Percentiles rank a stretch among this genome's conserved stretches.
These are phyloP conservation scores for Pemphredon lugubris DNA, from an alignment of 2,888 invertebrate species.

Conservation along the genomic window DNA sequence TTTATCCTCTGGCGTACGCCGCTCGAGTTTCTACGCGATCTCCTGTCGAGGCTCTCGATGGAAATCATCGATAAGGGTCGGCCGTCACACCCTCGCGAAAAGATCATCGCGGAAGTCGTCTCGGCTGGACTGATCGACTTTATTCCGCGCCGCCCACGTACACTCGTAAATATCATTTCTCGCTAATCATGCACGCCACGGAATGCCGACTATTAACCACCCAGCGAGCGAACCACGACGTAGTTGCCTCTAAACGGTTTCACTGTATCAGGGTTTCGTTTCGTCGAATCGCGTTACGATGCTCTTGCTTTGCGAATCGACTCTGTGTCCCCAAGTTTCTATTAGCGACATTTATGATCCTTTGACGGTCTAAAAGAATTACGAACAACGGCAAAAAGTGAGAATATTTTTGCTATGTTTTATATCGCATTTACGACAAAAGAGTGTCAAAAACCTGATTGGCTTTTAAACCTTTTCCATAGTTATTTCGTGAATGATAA, in stretches of 20 bases:
- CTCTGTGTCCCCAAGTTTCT: too few species aligned
- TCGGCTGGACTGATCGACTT: conserved; percentile 47
- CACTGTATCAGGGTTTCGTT: conserved; percentile 28
- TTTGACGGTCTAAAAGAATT: too few species aligned
- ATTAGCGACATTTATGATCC: too few species aligned
- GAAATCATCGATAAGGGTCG: conserved; percentile 52
- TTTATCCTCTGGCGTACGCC: conserved; percentile 30
- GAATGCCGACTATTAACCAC: conserved; percentile 52
- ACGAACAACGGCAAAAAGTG: too few species aligned
- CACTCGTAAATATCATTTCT: conserved; percentile 57
- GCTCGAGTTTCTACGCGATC: conserved; percentile 28
- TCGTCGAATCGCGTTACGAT: conserved; percentile 21
- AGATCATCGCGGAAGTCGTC: conserved; percentile 60
- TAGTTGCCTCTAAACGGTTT: conserved; percentile 32
- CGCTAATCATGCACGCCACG: conserved; percentile 51
- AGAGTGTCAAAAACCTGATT: too few species aligned
- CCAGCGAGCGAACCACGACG: conserved; percentile 47
- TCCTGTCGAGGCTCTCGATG: conserved; percentile 39
- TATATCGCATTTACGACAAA: too few species aligned
- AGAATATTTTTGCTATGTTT: too few species aligned
- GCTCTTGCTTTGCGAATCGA: too few species aligned
- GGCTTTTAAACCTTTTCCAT: too few species aligned
- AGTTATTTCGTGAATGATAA: too few species aligned
- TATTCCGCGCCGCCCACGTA: conserved; percentile 49
- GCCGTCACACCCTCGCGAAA: conserved; percentile 52